Conservation (phyloP, 2,797 vertebrate species). For the Emys orbicularis region DNA sequence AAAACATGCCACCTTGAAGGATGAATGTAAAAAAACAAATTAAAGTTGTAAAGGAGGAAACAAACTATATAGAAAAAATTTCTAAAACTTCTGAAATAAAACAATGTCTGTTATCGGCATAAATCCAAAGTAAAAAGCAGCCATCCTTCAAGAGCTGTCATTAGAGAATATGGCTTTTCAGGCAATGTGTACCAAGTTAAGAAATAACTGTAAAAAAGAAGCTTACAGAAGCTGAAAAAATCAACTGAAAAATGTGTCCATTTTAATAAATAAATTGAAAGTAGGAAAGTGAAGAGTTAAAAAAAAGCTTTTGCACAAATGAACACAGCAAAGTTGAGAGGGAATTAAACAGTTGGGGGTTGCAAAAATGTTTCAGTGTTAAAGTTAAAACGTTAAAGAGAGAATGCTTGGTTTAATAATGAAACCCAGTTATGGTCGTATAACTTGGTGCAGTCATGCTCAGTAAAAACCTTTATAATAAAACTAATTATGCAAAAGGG, state of each 20-base stretch:
- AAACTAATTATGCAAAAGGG: background rate
- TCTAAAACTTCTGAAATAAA: background rate
- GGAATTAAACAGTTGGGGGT: background rate
- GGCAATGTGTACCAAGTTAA: background rate
- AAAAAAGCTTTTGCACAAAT: background rate
- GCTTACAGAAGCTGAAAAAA: background rate
- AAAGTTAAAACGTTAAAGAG: background rate
- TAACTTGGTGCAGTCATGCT: background rate
- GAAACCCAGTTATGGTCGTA: background rate
- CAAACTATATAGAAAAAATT: background rate
- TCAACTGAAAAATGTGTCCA: background rate
- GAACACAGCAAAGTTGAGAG: background rate
- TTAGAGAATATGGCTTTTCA: background rate
- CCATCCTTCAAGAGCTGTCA: background rate
- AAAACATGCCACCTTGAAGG: background rate
- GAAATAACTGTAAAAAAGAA: background rate
- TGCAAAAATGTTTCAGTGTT: background rate
- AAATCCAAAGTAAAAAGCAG: background rate
- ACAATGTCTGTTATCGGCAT: background rate
- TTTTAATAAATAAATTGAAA: background rate
- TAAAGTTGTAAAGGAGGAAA: background rate
- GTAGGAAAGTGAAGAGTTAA: background rate
- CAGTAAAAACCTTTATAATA: background rate
- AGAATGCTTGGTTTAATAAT: background rate
- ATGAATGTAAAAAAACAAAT: background rate